Evolutionary conservation across 2,797 vertebrate genomes (phyloP).

Genomic region (Glossophaga mutica): DNA sequence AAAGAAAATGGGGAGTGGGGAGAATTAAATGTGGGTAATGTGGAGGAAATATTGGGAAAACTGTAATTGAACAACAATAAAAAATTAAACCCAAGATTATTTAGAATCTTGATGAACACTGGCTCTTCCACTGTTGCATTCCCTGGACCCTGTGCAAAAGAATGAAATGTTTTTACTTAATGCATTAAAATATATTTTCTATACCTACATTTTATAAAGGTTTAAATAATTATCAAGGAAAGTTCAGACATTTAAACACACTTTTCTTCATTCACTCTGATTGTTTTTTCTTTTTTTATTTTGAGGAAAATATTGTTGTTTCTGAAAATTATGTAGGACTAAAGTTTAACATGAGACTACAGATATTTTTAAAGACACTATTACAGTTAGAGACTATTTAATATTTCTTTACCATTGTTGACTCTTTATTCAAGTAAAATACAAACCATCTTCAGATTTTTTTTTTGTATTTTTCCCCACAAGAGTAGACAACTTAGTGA

Average conservation of each 20-base stretch:
- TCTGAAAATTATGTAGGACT: neutral
- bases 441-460: neutral
- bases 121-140: neutral
- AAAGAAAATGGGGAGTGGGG: too few species aligned
- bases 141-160: neutral
- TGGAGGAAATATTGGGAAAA: too few species aligned
- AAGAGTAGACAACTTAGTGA: neutral
- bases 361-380: neutral
- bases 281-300: neutral
- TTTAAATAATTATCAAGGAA: constrained; percentile 22
- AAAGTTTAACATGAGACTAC: neutral
- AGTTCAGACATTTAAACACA: neutral
- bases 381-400: neutral
- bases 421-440: neutral
- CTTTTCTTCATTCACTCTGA: neutral
- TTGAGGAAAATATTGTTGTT: constrained; percentile 15
- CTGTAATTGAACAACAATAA: too few species aligned
- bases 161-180: neutral
- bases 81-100: neutral
- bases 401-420: neutral
- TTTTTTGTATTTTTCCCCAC: neutral
- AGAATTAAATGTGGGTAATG: too few species aligned
- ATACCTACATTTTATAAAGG: neutral
- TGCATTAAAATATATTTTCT: neutral
- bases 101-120: neutral